Conservation (phyloP, 2,797 vertebrate species). For the Meriones psammophilus region DNA sequence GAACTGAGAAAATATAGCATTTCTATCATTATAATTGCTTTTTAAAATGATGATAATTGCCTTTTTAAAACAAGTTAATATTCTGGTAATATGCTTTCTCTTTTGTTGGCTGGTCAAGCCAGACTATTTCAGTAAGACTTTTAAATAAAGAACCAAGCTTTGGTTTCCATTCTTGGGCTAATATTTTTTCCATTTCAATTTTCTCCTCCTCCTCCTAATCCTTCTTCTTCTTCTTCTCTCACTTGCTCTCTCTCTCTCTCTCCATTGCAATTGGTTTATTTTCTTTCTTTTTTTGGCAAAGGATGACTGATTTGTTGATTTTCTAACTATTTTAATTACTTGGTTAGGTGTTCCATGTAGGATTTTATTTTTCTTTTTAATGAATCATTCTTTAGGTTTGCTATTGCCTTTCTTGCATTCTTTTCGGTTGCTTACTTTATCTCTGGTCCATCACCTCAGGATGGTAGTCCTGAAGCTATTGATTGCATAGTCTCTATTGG, state of each 20-base stretch:
- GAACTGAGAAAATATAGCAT: constrained; percentile 56
- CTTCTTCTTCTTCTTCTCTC: neutral
- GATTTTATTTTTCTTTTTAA: constrained; percentile 69
- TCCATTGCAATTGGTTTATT: constrained; percentile 50
- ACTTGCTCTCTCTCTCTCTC: too few species aligned
- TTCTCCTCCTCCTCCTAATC: neutral
- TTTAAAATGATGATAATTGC: constrained; percentile 78
- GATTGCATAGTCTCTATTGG: neutral
- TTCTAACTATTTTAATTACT: constrained; percentile 75
- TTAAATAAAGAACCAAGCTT: constrained; percentile 73
- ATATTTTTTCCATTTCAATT: constrained; percentile 48
- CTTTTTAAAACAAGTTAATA: constrained; percentile 78
- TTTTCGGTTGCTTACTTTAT: neutral
- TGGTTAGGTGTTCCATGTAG: constrained; percentile 68
- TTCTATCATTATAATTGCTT: constrained; percentile 65
- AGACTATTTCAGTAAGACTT: constrained; percentile 65
- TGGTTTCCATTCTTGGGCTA: constrained; percentile 49
- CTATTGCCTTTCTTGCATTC: neutral
- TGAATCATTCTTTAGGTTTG: neutral
- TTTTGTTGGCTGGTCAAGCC: constrained; percentile 75
- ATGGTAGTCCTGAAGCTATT: neutral
- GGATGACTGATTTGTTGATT: constrained; percentile 77
- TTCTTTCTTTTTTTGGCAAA: neutral
- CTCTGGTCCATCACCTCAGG: neutral
- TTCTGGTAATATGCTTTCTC: constrained; percentile 67